Conservation (phyloP, 64 coral and sea anemone genomes). For the Actinia equina region DNA sequence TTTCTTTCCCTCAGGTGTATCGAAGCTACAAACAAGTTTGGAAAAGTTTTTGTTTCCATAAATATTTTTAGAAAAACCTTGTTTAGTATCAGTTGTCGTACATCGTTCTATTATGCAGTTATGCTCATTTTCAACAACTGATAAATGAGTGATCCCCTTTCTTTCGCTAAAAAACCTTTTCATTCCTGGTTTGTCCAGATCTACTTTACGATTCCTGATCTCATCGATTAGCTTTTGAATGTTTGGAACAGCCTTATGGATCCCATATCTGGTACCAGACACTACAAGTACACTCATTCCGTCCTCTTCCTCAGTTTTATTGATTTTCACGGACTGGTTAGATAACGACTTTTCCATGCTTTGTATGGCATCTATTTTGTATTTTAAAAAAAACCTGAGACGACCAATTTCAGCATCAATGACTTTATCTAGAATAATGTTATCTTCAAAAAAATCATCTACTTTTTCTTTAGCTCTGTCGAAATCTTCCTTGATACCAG, state of each 20-base stretch:
- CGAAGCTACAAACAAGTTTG: conserved; percentile 35
- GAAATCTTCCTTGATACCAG: conserved; percentile 22
- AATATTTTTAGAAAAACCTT: too few relatives aligned
- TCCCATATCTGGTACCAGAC: conserved; percentile 25
- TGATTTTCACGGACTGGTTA: not conserved
- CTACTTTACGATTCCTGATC: not conserved
- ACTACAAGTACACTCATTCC: not conserved
- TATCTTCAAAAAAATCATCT: conserved; percentile 37
- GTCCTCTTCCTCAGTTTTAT: not conserved
- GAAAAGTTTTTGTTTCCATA: not conserved
- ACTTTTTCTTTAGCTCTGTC: conserved; percentile 3
- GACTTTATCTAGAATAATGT: conserved; percentile 28
- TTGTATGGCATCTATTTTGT: not conserved
- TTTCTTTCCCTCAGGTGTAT: conserved; percentile 22
- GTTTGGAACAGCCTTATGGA: not conserved
- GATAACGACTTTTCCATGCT: not conserved
- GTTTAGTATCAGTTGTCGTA: not conserved
- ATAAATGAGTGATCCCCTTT: conserved; percentile 3
- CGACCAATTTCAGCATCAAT: conserved; percentile 13
- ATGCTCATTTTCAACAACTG: not conserved
- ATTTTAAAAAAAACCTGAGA: conserved; percentile 11
- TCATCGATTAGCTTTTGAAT: not conserved
- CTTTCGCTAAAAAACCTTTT: conserved; percentile 23
- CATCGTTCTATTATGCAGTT: conserved; percentile 10
- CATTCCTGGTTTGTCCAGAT: conserved; percentile 41